These are phyloP conservation scores for Eufriesea mexicana DNA, from an alignment of 1,140 invertebrate genomes.

Conservation along the genomic window DNA sequence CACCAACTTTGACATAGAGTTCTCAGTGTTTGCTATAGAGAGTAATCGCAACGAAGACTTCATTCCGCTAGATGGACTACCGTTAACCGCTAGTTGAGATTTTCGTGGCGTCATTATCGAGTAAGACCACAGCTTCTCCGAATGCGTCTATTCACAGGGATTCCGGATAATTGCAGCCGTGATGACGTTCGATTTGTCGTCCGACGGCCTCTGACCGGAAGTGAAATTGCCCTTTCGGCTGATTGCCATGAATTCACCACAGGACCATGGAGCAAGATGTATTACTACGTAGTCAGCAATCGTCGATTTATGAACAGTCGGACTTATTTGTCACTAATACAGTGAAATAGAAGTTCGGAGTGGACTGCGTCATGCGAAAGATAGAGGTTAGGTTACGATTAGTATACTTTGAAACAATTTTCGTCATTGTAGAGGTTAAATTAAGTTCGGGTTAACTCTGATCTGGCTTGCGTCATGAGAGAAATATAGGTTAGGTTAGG, in stretches of 20 bases:
- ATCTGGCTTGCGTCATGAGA: too few relatives aligned
- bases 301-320: too few relatives aligned
- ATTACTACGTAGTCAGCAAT: background rate
- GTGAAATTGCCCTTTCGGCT: background rate
- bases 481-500: too few relatives aligned
- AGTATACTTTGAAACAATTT: too few relatives aligned
- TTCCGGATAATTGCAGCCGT: background rate
- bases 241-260: background rate
- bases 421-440: too few relatives aligned
- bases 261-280: background rate
- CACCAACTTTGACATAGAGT: background rate
- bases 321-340: too few relatives aligned
- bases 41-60: background rate
- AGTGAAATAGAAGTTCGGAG: too few relatives aligned
- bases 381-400: too few relatives aligned
- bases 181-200: background rate
- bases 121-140: background rate
- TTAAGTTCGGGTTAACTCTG: too few relatives aligned
- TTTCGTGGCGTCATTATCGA: conserved; percentile 29
- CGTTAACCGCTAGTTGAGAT: conserved; percentile 9
- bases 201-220: background rate
- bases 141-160: background rate
- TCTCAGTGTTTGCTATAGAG: background rate
- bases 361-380: too few relatives aligned
- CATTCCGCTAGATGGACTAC: conserved; percentile 13